Percentiles rank a stretch among this genome's conserved stretches.
Evolutionary conservation across 2,797 vertebrate species (phyloP).

Genomic region (Pempheris klunzingeri): DNA sequence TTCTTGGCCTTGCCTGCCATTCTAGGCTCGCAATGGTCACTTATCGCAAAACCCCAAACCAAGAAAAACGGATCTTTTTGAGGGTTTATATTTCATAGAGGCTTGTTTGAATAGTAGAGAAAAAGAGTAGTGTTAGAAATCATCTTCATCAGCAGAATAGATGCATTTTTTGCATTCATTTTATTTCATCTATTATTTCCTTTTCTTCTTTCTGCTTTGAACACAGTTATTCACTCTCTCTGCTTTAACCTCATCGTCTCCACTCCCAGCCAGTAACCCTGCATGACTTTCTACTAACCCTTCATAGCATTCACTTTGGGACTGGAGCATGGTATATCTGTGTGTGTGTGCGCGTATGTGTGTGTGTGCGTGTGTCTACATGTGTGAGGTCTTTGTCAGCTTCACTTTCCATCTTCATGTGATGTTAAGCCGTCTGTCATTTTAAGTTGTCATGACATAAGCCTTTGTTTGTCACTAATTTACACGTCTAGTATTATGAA

Average conservation of each 20-base stretch:
- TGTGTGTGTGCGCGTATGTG: conserved; percentile 63
- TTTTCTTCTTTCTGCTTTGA: conserved; percentile 9
- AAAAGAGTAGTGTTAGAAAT: conserved; percentile 71
- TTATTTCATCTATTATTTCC: conserved; percentile 15
- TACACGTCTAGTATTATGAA: not conserved
- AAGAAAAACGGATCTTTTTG: conserved; percentile 17
- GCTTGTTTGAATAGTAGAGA: conserved; percentile 49
- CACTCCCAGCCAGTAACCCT: conserved; percentile 38
- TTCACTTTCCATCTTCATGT: conserved; percentile 51
- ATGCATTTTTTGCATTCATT: not conserved
- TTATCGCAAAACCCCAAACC: conserved; percentile 20
- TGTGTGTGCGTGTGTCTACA: conserved; percentile 46
- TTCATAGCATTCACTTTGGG: conserved; percentile 55
- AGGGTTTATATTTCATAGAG: conserved; percentile 13
- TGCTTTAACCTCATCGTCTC: conserved; percentile 23
- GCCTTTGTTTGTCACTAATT: conserved; percentile 25
- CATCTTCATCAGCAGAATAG: conserved; percentile 21
- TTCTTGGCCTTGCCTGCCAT: not conserved
- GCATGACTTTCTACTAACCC: conserved; percentile 66
- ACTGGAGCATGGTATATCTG: conserved; percentile 72
- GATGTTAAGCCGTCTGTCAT: conserved; percentile 54
- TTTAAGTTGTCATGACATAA: conserved; percentile 45
- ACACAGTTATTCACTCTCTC: conserved; percentile 8
- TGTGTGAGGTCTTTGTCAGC: conserved; percentile 38
- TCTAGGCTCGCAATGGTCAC: conserved; percentile 6